A percentile compares a stretch with the other conserved stretches of the same genome.
phyloP scores from a whole-genome alignment of 2,888 invertebrate species.

The Clivina fossor region DNA sequence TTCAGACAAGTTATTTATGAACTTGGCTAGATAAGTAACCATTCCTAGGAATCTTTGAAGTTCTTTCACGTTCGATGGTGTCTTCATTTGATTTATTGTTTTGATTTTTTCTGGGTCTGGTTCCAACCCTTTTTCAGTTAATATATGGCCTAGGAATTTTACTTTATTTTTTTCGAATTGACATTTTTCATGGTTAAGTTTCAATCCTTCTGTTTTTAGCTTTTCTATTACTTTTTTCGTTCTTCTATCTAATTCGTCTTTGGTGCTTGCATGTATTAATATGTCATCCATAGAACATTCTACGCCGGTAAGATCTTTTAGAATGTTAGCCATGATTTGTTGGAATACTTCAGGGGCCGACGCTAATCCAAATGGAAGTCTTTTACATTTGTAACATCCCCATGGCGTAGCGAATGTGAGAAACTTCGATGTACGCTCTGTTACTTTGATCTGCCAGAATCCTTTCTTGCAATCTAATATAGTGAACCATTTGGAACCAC shows the following conservation, averaged over 20 bases:
- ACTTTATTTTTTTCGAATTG: conserved; percentile 31
- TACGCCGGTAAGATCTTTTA: conserved; percentile 36
- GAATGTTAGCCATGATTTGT: conserved; percentile 37
- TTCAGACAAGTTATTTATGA: conserved; percentile 1
- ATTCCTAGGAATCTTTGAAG: conserved; percentile 22
- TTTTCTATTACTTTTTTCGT: conserved; percentile 37
- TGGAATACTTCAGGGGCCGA: conserved; percentile 42
- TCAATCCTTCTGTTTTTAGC: conserved; percentile 38
- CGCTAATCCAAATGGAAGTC: conserved; percentile 41
- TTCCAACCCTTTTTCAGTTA: not conserved
- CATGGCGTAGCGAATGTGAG: conserved; percentile 40
- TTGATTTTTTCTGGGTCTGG: conserved; percentile 21
- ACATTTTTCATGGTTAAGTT: conserved; percentile 42
- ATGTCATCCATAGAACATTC: conserved; percentile 41
- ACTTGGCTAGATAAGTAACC: conserved; percentile 20
- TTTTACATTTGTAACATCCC: conserved; percentile 37
- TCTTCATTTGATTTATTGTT: conserved; percentile 15
- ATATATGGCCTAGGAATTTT: conserved; percentile 18
- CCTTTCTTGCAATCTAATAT: conserved; percentile 37
- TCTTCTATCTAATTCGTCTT: conserved; percentile 37
- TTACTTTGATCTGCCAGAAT: conserved; percentile 37
- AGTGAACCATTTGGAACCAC: conserved; percentile 30
- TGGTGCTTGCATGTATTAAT: conserved; percentile 38
- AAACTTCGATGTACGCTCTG: conserved; percentile 34
- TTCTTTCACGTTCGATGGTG: conserved; percentile 18